These are phyloP conservation scores for Drosophila multiciliata DNA, from an alignment of 2,888 invertebrate species.

Conservation along the genomic window DNA sequence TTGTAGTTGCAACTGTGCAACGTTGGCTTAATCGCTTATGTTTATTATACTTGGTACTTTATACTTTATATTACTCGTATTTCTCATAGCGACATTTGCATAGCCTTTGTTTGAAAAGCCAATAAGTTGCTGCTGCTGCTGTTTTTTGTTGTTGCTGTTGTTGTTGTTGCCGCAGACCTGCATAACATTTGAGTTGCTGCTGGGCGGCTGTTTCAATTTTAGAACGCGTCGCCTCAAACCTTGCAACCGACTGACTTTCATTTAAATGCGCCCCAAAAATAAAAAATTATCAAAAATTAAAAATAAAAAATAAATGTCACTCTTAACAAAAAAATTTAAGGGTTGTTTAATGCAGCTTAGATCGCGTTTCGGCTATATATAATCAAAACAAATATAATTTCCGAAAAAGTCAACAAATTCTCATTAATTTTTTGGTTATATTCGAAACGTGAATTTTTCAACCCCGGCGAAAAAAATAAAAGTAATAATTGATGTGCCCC, in stretches of 20 bases:
- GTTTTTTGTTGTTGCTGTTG: slow-evolving; percentile 7
- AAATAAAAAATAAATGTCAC: slow-evolving; percentile 20
- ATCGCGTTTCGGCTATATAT: slow-evolving; percentile 1
- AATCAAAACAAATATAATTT: slow-evolving; percentile 18
- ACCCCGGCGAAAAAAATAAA: slow-evolving; percentile 25
- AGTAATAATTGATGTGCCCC: slow-evolving; percentile 72
- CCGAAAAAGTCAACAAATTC: slow-evolving; percentile 22
- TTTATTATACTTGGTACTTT: slow-evolving; percentile 75
- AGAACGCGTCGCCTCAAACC: slow-evolving; percentile 23
- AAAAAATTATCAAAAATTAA: slow-evolving; percentile 14
- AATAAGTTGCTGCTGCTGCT: slow-evolving; percentile 47
- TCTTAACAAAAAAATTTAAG: neutral
- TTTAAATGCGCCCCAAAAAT: slow-evolving; percentile 29
- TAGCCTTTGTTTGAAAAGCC: slow-evolving; percentile 63
- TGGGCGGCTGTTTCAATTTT: slow-evolving; percentile 23
- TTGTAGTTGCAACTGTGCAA: slow-evolving; percentile 55
- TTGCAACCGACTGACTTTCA: slow-evolving; percentile 6
- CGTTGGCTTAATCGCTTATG: slow-evolving; percentile 71
- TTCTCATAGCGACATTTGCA: slow-evolving; percentile 64
- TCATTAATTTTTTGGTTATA: slow-evolving; percentile 29
- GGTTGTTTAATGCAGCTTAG: slow-evolving; percentile 24
- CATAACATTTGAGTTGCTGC: slow-evolving; percentile 16
- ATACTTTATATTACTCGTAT: slow-evolving; percentile 53
- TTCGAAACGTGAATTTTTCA: slow-evolving; percentile 24
- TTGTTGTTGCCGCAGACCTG: slow-evolving; percentile 9